phyloP scores from a whole-genome alignment of 2,888 invertebrate species.

The Gymnosoma rotundatum region DNA sequence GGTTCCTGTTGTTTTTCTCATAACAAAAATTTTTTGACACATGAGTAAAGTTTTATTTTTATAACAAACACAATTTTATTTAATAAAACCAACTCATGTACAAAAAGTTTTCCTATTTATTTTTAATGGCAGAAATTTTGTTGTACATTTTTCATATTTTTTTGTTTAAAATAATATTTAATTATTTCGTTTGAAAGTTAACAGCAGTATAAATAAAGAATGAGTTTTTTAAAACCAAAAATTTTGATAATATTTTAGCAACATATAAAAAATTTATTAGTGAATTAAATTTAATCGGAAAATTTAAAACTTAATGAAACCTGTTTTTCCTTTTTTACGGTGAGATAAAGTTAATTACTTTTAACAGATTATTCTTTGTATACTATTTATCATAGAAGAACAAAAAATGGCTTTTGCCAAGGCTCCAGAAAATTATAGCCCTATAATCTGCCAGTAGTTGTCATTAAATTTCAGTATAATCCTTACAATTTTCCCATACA shows the following conservation, averaged over 20 bases:
- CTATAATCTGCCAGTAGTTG: too few species aligned
- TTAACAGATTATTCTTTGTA: too few species aligned
- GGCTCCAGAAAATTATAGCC: constrained; percentile 11
- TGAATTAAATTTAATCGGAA: too few species aligned
- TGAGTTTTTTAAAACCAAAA: constrained; percentile 5
- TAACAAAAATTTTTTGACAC: constrained; percentile 47
- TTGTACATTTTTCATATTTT: constrained; percentile 10
- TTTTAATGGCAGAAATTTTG: not conserved
- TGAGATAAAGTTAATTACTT: too few species aligned
- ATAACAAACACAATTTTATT: constrained; percentile 40
- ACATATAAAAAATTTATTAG: constrained; percentile 10
- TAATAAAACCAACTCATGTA: constrained; percentile 23
- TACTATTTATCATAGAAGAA: too few species aligned
- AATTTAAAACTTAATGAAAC: too few species aligned
- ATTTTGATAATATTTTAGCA: constrained; percentile 8
- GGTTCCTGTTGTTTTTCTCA: constrained; percentile 11
- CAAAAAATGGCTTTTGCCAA: too few species aligned
- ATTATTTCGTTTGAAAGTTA: constrained; percentile 45
- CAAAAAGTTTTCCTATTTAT: constrained; percentile 30
- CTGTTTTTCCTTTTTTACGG: too few species aligned
- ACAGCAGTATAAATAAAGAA: constrained; percentile 28
- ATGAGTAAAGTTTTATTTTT: constrained; percentile 48
- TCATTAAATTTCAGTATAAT: constrained; percentile 34
- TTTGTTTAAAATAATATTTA: constrained; percentile 43
- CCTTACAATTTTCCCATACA: not conserved